A percentile compares a stretch with the other conserved stretches of the same genome.
Conservation (phyloP, 2,797 vertebrate species). For the Peromyscus attwateri region DNA sequence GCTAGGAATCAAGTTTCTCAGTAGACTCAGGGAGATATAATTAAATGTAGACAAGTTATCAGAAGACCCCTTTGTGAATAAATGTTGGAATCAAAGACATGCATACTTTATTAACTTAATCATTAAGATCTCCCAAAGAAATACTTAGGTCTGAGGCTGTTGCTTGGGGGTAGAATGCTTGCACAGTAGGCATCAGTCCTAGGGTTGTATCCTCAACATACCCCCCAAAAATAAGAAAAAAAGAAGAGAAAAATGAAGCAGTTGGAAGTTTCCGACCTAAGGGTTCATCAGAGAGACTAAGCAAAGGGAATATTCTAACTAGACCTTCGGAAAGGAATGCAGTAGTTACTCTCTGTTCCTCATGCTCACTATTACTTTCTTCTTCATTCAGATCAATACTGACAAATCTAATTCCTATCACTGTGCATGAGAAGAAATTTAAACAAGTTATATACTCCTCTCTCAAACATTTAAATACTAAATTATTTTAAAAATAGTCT, state of each 20-base stretch:
- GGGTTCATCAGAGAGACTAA: neutral
- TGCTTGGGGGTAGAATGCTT: neutral
- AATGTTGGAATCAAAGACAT: conserved; percentile 41
- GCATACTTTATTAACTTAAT: neutral
- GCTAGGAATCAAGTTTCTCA: neutral
- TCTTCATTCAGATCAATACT: neutral
- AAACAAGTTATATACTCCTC: conserved; percentile 38
- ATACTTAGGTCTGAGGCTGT: neutral
- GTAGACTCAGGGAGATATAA: neutral
- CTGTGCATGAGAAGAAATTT: conserved; percentile 37
- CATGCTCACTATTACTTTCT: neutral
- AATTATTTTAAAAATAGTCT: conserved; percentile 43
- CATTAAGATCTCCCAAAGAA: neutral
- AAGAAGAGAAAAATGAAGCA: neutral
- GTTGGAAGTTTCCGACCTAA: neutral
- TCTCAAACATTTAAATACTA: conserved; percentile 42
- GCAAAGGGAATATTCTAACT: neutral
- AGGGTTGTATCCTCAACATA: neutral
- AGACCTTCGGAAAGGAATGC: neutral
- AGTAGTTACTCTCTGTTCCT: neutral
- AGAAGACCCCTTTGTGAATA: neutral
- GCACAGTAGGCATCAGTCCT: no score
- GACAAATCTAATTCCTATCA: conserved; percentile 60
- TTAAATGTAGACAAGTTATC: neutral
- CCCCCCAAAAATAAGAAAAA: neutral